Base-by-base conservation (phyloP, 2,888 invertebrate species). In the Lacanobia oleracea region DNA sequence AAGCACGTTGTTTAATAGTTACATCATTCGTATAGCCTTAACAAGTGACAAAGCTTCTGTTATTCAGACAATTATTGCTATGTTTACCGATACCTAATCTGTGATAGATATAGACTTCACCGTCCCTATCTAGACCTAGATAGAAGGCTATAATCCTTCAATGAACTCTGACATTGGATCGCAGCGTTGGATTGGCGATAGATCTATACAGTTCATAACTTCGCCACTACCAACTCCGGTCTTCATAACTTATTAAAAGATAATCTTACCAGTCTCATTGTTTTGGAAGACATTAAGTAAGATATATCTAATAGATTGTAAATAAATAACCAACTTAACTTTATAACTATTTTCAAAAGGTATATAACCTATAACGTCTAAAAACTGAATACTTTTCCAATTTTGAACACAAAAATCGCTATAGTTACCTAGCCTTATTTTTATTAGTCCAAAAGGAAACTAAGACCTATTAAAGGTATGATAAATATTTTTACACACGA, bases 81-180 rank as follows among this genome's bases (percentile, higher is more conserved):
- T 18, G 2, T 51, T n/a, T 33, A 9, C 16, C 18, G 23, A 16
- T 33, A 63, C 14, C 40, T 40, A 21, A 62, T 62, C 27, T 45
- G 14, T 37, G 45, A 18, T 61, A 23, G 37, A 43, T 43, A 43
- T 8, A 16, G 2, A 57, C 10, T 59, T 66, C 7, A 54, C 53
- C n/a, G 23, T 60, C 6, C 1, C 14, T 51, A 57, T 72, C 57
- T 21, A 37, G 12, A 57, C 51, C 51, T 45, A 59, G 68, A 57
- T 51, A 45, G 21, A 62, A 68, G 56, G 69, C 69, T 57, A 45
- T 65, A 48, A 37, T 73, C 43, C 48, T 45, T 1, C 59, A 67
- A 48, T 75, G 69, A 75, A 69, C 75, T 75, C 53, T 75, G 75
- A 69, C 69, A 53, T 69, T 75, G 50, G 43, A 43, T 23, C n/a